Conservation (phyloP, 2,113 vertebrate genomes). For the Chloropsis hardwickii region DNA sequence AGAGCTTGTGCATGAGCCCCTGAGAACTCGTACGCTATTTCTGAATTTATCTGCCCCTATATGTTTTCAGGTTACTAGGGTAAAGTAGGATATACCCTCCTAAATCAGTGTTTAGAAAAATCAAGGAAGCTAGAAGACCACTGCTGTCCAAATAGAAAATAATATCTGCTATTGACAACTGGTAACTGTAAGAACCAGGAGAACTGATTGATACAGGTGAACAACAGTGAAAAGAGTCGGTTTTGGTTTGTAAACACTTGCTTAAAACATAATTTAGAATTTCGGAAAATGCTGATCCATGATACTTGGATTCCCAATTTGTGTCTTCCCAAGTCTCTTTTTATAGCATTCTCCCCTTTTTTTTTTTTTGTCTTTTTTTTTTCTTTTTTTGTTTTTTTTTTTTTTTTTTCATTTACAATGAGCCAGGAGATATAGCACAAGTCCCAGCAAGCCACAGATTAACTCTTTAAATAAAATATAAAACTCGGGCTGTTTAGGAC, state of each 20-base stretch:
- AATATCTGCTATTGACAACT: background rate
- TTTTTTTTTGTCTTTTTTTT: background rate
- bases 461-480: background rate
- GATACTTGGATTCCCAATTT: background rate
- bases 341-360: accelerated
- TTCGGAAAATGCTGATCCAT: background rate
- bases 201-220: accelerated
- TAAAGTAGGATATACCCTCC: background rate
- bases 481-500: background rate
- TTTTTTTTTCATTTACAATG: background rate
- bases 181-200: background rate
- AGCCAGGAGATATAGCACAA: background rate
- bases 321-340: background rate
- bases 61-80: background rate
- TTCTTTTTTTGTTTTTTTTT: too few relatives aligned
- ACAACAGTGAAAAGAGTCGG: accelerated
- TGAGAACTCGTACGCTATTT: background rate
- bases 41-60: background rate
- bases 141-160: background rate
- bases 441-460: background rate
- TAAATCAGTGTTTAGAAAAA: background rate
- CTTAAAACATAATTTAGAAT: background rate
- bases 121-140: background rate
- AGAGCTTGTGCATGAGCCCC: accelerated
- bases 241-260: background rate